phyloP scores from a whole-genome alignment of 2,113 vertebrate species.

The Pseudorhombus dupliciocellatus region DNA sequence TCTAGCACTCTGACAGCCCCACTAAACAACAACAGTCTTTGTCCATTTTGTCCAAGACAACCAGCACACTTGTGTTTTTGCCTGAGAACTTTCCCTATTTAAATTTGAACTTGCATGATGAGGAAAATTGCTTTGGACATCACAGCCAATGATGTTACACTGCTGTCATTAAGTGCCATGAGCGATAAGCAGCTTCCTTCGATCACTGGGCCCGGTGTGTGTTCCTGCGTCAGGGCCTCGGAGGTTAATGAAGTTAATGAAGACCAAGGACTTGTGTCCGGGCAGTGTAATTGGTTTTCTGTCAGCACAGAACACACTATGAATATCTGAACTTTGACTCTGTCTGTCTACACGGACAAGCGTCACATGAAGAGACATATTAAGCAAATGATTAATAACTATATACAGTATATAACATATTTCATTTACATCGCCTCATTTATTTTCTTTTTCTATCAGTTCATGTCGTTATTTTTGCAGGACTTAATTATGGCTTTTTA shows the following conservation, averaged over 20 bases:
- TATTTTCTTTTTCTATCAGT: background rate
- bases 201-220: conserved; percentile 52
- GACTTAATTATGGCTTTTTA: background rate
- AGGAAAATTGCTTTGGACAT: conserved; percentile 42
- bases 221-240: conserved; percentile 33
- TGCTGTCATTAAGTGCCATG: conserved; percentile 48
- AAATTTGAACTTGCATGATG: conserved; percentile 24
- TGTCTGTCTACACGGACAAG: conserved; percentile 26
- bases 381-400: background rate
- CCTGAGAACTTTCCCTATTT: background rate
- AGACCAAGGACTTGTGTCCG: conserved; percentile 61
- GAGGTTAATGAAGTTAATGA: conserved; percentile 68
- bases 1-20: background rate
- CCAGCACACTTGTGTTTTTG: background rate
- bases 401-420: no score
- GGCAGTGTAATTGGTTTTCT: conserved; percentile 51
- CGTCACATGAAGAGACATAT: background rate
- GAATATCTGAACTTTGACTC: conserved; percentile 50
- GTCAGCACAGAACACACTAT: conserved; percentile 45
- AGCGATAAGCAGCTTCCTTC: conserved; percentile 68
- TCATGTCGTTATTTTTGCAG: background rate
- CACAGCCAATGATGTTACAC: conserved; percentile 14
- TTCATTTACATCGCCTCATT: background rate
- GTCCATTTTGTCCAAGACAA: background rate
- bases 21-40: no score